Conservation (phyloP, 2,113 vertebrate genomes). For the Pelecanus crispus region DNA sequence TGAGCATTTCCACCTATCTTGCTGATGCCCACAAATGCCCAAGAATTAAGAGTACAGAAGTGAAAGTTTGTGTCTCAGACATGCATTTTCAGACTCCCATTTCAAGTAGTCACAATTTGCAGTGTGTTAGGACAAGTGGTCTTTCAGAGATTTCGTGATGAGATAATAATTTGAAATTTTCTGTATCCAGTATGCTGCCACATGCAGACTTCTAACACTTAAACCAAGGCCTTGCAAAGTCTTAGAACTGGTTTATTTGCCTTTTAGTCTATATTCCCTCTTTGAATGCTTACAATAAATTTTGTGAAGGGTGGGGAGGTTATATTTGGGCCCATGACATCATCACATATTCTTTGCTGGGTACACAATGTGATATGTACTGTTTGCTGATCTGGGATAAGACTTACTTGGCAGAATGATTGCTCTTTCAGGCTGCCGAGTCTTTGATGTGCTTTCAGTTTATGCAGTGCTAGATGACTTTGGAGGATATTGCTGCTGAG, state of each 20-base stretch:
- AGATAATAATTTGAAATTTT: neutral
- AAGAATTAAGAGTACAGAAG: neutral
- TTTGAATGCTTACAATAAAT: neutral
- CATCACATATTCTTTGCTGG: neutral
- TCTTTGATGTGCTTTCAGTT: neutral
- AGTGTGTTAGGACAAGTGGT: neutral
- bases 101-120: neutral
- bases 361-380: neutral
- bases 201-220: neutral
- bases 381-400: slow-evolving; percentile 10
- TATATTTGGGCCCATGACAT: neutral
- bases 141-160: neutral
- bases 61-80: neutral
- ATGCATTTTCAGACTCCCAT: neutral
- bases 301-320: neutral
- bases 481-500: neutral
- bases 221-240: neutral
- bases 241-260: neutral
- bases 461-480: neutral
- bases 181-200: neutral
- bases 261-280: neutral
- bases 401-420: neutral
- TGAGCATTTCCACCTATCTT: neutral
- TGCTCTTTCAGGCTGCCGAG: neutral
- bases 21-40: neutral